A percentile compares a stretch with the other conserved stretches of the same genome.
Conservation (phyloP, 2,888 invertebrate species). For the Drosophila imparisetae region DNA sequence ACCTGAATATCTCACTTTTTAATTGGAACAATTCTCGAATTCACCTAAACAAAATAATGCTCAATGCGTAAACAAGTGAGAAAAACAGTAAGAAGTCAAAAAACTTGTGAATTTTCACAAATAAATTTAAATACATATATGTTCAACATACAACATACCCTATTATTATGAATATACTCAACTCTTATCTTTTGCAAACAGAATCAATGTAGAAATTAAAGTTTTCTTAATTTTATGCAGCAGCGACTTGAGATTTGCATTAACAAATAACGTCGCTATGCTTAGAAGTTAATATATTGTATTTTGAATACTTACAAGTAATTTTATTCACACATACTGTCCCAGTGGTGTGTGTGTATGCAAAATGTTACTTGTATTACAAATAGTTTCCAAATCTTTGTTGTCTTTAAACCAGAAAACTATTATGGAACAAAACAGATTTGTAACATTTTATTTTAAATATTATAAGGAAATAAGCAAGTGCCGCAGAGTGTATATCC, state of each 20-base stretch:
- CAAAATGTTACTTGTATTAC: neutral
- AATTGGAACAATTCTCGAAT: conserved; percentile 2
- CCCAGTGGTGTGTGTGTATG: neutral
- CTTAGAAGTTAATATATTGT: neutral
- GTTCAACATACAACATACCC: neutral
- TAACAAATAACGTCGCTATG: neutral
- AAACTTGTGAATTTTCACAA: neutral
- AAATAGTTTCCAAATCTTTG: neutral
- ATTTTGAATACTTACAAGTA: neutral
- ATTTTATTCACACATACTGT: neutral
- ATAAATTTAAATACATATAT: neutral
- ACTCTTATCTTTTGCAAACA: neutral
- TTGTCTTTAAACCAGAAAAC: neutral
- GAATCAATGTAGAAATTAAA: neutral
- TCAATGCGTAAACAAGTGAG: neutral
- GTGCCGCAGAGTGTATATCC: no score
- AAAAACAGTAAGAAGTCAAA: neutral
- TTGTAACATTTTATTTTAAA: no score
- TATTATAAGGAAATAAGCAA: no score
- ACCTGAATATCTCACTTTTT: neutral
- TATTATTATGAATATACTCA: neutral
- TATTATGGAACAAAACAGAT: no score
- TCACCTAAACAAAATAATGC: neutral
- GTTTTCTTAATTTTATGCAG: neutral
- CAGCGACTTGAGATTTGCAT: neutral